Percentiles rank a stretch among this genome's conserved stretches.
Evolutionary conservation across 53 echinoderm and acorn worm genomes (phyloP).

Genomic region (Echinarachnius parma): DNA sequence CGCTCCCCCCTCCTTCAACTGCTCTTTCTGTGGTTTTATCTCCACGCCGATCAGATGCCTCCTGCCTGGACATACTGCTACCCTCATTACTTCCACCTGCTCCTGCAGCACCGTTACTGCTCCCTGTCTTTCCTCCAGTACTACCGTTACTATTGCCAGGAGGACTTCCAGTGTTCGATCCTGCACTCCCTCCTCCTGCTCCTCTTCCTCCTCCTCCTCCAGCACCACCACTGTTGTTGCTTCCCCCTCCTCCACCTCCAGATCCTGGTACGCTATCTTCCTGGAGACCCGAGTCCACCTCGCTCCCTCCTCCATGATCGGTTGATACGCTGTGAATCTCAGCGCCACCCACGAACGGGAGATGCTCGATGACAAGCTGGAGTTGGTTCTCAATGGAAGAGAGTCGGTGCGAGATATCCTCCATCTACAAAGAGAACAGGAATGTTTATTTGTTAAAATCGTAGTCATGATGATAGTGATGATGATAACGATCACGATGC

Average conservation of each 20-base stretch:
- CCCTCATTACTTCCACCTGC: not conserved
- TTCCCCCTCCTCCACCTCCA: slow-evolving; percentile 11
- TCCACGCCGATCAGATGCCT: not conserved
- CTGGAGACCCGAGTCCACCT: slow-evolving; percentile 46
- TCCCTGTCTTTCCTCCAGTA: not conserved
- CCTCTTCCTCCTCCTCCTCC: slow-evolving; percentile 5
- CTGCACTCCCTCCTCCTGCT: not conserved
- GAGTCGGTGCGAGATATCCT: slow-evolving; percentile 59
- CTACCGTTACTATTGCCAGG: not conserved
- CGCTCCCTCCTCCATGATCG: slow-evolving; percentile 38
- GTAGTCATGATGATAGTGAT: no score
- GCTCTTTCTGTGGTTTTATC: not conserved
- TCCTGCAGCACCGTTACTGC: not conserved
- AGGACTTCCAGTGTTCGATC: not conserved
- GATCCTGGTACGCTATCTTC: slow-evolving; percentile 31
- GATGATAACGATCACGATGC: no score
- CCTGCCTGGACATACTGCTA: not conserved
- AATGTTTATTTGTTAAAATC: no score
- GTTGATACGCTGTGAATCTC: slow-evolving; percentile 42
- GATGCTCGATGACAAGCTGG: slow-evolving; percentile 54
- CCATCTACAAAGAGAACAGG: slow-evolving; percentile 54
- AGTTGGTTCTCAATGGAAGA: slow-evolving; percentile 62
- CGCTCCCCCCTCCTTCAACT: slow-evolving; percentile 8
- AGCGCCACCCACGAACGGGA: slow-evolving; percentile 44
- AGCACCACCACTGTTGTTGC: not conserved